Base-by-base conservation (phyloP, 2,888 invertebrate genomes). In the Cheilosia vulpina region DNA sequence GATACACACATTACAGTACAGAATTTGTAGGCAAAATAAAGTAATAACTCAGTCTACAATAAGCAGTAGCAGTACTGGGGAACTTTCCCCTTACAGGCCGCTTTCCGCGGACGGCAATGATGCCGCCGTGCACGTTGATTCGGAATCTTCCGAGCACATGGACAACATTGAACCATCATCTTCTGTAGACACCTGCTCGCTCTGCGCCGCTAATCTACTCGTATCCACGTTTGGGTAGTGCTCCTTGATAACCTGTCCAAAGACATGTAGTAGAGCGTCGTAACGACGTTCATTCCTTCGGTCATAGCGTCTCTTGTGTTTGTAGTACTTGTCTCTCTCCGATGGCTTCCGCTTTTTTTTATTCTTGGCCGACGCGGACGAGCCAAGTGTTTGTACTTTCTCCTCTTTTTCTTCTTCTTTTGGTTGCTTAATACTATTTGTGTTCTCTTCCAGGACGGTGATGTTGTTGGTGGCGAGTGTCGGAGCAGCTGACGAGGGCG, bases 281-380 rank as follows among this genome's bases (percentile, higher is more conserved):
- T 91, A 85, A 13, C 90, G 90, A 53, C 87, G 87, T 78, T 92
- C 92, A 79, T 91, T 88, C 31, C 91, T 88, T 43, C 89, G 89
- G 75, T 91, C 89, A 41, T 88, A 90, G 60, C 88, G 89, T 15
- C 91, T 88, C 19, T 90, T 91, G 77, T 91, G 91, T 11, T 89
- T 89, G 82, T 91, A 91, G 82, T 92, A 91, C 78, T 90, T 87
- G 81, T 89, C 87, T 87, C 90, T 79, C 79, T 89, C 89, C n/a
- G 87, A 84, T 31, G 65, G 38, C 27, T 71, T 73, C 17, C 41
- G 76, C 43, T 84, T 69, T 24, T 73, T 68, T 21, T 50, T 58
- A 3, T 57, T 57, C 19, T 63, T 53, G 45, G 50, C 21, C n/a
- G 47, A 19, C 3, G 17, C 52, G 53, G 53, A 19, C 3, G 17